phyloP scores from a whole-genome alignment of 2,113 vertebrate species.

The Acrocephalus arundinaceus region DNA sequence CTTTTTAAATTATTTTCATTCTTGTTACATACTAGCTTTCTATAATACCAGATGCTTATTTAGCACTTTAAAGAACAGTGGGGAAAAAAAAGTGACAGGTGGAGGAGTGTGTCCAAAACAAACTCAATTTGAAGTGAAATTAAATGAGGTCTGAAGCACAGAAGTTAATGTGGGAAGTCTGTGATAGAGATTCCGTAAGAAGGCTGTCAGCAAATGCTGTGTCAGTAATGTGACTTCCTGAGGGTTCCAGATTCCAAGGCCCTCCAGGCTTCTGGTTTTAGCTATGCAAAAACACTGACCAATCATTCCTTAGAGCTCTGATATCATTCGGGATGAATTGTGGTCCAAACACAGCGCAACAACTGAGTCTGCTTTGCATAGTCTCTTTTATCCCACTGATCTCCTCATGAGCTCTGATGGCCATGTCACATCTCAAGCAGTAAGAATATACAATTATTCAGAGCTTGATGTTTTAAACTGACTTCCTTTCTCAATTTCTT shows the following conservation, averaged over 20 bases:
- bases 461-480: not conserved
- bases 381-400: not conserved
- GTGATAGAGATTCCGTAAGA: not conserved
- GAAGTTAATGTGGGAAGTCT: not conserved
- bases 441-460: not conserved
- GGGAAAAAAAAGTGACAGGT: accelerated
- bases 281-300: not conserved
- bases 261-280: not conserved
- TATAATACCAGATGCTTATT: not conserved
- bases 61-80: not conserved
- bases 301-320: not conserved
- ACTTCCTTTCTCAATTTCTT: not conserved
- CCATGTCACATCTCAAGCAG: not conserved
- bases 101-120: not conserved
- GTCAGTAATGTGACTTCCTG: not conserved
- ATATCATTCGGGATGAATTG: not conserved
- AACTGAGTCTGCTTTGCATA: not conserved
- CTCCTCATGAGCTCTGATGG: not conserved
- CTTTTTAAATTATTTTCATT: not conserved
- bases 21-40: not conserved
- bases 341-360: not conserved
- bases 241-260: not conserved
- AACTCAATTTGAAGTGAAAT: not conserved
- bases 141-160: not conserved
- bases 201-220: not conserved